These are phyloP conservation scores for Pocota personata DNA, from an alignment of 2,888 invertebrate species.

Conservation along the genomic window DNA sequence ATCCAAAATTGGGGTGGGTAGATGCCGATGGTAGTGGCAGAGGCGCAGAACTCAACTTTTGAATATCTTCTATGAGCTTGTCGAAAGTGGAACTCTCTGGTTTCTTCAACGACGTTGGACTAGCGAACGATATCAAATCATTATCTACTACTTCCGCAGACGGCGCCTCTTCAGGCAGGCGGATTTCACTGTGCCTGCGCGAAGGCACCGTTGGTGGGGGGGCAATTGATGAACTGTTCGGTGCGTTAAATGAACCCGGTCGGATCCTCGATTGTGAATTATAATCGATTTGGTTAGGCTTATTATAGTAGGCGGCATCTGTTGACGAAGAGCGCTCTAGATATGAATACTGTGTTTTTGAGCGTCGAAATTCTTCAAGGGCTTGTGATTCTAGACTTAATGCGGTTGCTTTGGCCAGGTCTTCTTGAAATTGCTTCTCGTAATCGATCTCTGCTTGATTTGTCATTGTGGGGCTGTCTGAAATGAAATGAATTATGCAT, in stretches of 20 bases:
- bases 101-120: conserved; percentile 84
- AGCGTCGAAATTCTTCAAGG: conserved; percentile 90
- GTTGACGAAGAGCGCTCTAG: conserved; percentile 35
- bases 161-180: conserved; percentile 70
- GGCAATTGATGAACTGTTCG: conserved; percentile 81
- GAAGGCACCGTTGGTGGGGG: conserved; percentile 82
- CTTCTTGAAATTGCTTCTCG: conserved; percentile 92
- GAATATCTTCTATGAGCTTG: conserved; percentile 85
- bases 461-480: conserved; percentile 78
- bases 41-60: conserved; percentile 80
- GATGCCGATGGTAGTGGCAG: conserved; percentile 77
- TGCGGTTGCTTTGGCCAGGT: conserved; percentile 94
- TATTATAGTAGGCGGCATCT: conserved; percentile 20
- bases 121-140: conserved; percentile 89
- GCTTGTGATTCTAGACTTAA: conserved; percentile 93
- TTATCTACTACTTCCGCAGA: conserved; percentile 79
- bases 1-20: conserved; percentile 73
- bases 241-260: conserved; percentile 84
- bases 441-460: conserved; percentile 85
- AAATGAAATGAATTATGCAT: conserved; percentile 6
- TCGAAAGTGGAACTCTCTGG: conserved; percentile 85
- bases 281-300: conserved; percentile 32
- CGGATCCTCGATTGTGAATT: conserved; percentile 82
- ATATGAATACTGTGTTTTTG: conserved; percentile 82
- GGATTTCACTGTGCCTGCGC: conserved; percentile 75